Conservation (phyloP, 2,113 vertebrate species). For the Nymphicus hollandicus region DNA sequence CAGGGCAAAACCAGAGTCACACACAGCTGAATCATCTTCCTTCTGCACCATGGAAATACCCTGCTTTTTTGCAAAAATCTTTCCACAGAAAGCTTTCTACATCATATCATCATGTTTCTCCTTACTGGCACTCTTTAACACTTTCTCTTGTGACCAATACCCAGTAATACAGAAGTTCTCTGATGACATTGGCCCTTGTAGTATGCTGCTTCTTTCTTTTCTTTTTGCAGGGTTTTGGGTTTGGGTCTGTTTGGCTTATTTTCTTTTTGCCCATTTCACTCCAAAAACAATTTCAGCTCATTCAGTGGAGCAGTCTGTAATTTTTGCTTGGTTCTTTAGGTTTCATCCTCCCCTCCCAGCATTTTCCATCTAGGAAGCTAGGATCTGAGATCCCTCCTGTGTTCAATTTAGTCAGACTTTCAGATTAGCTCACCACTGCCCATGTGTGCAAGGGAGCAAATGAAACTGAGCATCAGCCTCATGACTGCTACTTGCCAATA, state of each 20-base stretch:
- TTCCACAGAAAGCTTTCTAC: neutral
- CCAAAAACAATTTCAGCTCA: neutral
- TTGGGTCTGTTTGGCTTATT: neutral
- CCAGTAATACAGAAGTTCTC: neutral
- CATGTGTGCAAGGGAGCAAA: neutral
- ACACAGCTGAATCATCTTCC: neutral
- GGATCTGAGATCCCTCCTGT: neutral
- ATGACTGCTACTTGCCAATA: neutral
- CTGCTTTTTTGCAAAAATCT: neutral
- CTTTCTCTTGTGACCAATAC: neutral
- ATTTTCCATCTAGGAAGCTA: conserved; percentile 8
- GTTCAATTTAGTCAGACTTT: conserved; percentile 11
- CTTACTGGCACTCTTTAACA: neutral
- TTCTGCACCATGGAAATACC: neutral
- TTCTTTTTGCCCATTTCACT: neutral
- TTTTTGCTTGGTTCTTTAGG: neutral
- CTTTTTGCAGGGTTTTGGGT: neutral
- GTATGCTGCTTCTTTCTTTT: neutral
- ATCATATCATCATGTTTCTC: neutral
- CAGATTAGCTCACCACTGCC: neutral
- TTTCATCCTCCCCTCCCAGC: neutral
- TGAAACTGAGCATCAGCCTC: neutral
- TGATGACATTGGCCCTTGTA: neutral
- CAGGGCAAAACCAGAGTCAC: neutral
- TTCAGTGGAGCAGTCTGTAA: neutral